phyloP scores from a whole-genome alignment of 2,888 invertebrate species.

The Nymphalis urticae region DNA sequence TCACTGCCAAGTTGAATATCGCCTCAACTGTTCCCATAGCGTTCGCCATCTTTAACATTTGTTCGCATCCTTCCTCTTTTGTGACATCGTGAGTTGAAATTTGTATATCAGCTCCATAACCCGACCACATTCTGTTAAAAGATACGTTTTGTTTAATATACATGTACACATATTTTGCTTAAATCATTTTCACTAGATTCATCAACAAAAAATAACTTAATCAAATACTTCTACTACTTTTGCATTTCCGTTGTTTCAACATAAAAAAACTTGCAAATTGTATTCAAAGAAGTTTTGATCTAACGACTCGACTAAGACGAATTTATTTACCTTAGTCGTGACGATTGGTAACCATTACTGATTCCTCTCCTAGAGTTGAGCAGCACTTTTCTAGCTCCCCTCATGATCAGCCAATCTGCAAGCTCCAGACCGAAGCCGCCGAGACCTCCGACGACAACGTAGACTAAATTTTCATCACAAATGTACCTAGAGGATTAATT shows the following conservation, averaged over 20 bases:
- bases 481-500: conserved; percentile 62
- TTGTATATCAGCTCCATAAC: conserved; percentile 85
- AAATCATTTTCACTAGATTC: not conserved
- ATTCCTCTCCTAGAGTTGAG: conserved; percentile 91
- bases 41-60: conserved; percentile 84
- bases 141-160: not conserved
- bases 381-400: conserved; percentile 90
- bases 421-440: conserved; percentile 96
- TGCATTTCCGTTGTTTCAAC: too few relatives aligned
- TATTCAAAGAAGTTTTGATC: too few relatives aligned
- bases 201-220: not conserved
- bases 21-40: conserved; percentile 87
- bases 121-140: conserved; percentile 83
- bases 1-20: conserved; percentile 94
- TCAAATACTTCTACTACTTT: too few relatives aligned
- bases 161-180: not conserved
- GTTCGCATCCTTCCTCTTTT: conserved; percentile 85
- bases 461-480: conserved; percentile 70
- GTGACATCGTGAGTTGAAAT: conserved; percentile 88
- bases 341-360: conserved; percentile 90
- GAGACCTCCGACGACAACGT: conserved; percentile 89
- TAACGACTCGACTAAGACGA: too few relatives aligned
- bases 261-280: too few relatives aligned
- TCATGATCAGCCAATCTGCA: conserved; percentile 90
- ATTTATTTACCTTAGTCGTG: conserved; percentile 63